A percentile compares a stretch with the other conserved stretches of the same genome.
Evolutionary conservation across 2,888 invertebrate species (phyloP).

Genomic region (Amiota communis): DNA sequence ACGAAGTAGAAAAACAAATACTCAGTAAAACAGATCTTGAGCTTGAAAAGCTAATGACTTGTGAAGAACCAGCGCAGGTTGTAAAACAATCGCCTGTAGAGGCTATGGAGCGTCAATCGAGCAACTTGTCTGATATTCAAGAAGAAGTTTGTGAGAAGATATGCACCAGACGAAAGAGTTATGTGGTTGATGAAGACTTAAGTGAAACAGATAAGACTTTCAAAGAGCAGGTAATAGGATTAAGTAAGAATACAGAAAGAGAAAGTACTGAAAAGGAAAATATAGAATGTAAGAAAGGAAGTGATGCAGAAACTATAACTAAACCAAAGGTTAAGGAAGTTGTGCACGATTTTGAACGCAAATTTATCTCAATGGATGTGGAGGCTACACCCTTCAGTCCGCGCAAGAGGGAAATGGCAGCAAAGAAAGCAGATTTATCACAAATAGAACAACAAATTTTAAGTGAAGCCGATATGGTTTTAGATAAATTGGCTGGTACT

Average conservation of each 20-base stretch:
- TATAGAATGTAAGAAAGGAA: constrained; percentile 40
- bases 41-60: constrained; percentile 50
- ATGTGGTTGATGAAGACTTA: constrained; percentile 61
- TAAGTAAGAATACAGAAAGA: constrained; percentile 48
- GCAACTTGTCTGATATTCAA: constrained; percentile 48
- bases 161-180: constrained; percentile 60
- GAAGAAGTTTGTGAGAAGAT: constrained; percentile 68
- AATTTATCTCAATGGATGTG: constrained; percentile 59
- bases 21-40: constrained; percentile 57
- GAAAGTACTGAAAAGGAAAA: constrained; percentile 49
- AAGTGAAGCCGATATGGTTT: constrained; percentile 56
- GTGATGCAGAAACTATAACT: constrained; percentile 33
- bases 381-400: constrained; percentile 61
- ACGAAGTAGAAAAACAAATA: constrained; percentile 61
- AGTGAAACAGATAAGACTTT: constrained; percentile 65
- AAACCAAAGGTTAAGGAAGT: constrained; percentile 76
- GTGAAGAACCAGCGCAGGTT: constrained; percentile 52
- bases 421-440: constrained; percentile 45
- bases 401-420: constrained; percentile 61
- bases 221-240: constrained; percentile 49
- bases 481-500: constrained; percentile 47
- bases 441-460: constrained; percentile 61
- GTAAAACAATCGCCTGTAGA: constrained; percentile 58
- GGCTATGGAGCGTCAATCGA: constrained; percentile 44
- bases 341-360: constrained; percentile 75